Conservation (phyloP, 2,888 invertebrate species). For the Agrotis segetum region DNA sequence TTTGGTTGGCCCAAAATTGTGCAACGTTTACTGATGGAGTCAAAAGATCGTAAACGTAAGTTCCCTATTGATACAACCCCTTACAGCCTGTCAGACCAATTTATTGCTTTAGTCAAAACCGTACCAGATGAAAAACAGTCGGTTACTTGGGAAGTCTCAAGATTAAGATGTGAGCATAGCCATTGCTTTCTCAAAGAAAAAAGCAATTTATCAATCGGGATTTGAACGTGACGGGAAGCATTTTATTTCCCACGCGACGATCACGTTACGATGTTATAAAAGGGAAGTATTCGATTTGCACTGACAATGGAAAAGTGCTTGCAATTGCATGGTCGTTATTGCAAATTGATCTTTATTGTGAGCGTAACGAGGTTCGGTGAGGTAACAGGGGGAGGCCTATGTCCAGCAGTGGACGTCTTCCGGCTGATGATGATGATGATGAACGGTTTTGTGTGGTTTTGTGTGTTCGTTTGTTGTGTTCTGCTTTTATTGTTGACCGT, state of each 20-base stretch:
- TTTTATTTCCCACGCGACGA: constrained; percentile 51
- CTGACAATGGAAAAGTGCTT: constrained; percentile 36
- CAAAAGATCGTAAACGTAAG: no score
- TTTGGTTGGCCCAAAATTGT: no score
- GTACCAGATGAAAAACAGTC: constrained; percentile 46
- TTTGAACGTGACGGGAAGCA: constrained; percentile 39
- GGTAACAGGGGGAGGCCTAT: no score
- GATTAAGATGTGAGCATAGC: constrained; percentile 64
- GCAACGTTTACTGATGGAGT: no score
- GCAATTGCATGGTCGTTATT: constrained; percentile 23
- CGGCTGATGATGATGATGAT: no score
- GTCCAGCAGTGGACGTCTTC: no score
- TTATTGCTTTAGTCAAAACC: constrained; percentile 33
- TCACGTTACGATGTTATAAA: constrained; percentile 45
- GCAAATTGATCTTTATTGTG: constrained; percentile 45
- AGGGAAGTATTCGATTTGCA: constrained; percentile 38
- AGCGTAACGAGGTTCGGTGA: neutral
- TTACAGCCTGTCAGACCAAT: neutral
- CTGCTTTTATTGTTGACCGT: neutral
- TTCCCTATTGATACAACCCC: no score
- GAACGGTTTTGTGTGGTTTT: no score
- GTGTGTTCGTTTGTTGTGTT: neutral
- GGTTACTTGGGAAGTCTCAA: constrained; percentile 52
- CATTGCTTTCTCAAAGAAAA: constrained; percentile 61
- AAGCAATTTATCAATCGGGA: constrained; percentile 69